Evolutionary conservation across 2,113 vertebrate genomes (phyloP).

Genomic region (Silurus asotus): DNA sequence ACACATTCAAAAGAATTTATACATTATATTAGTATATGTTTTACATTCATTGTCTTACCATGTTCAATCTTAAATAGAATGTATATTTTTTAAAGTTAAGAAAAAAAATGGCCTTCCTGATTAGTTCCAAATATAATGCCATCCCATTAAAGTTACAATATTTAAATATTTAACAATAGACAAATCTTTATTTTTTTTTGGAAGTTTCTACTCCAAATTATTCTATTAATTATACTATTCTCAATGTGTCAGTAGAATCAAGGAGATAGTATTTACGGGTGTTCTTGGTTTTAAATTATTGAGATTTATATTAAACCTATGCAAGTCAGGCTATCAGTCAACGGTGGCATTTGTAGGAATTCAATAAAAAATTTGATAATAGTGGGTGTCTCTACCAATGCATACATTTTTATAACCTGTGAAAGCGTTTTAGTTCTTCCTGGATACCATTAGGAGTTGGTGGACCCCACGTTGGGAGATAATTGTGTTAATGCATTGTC

Average conservation of each 20-base stretch:
- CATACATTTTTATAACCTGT: background rate
- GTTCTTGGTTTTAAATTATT: background rate
- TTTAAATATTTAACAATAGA: background rate
- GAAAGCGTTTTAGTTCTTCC: background rate
- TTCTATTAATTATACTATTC: background rate
- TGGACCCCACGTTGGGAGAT: background rate
- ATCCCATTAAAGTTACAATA: background rate
- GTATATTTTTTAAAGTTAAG: background rate
- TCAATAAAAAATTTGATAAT: background rate
- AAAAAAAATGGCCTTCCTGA: background rate
- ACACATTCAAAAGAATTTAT: background rate
- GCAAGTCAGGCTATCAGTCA: background rate
- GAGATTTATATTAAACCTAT: background rate
- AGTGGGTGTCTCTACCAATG: background rate
- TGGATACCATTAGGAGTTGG: background rate
- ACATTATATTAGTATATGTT: too few relatives aligned
- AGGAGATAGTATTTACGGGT: background rate
- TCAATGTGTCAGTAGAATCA: background rate
- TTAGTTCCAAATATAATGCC: background rate
- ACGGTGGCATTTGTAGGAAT: background rate
- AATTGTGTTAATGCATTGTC: slow-evolving; percentile 3
- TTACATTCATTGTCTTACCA: background rate
- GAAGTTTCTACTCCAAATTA: background rate
- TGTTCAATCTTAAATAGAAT: background rate
- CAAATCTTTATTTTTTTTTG: background rate